Evolutionary conservation across 2,888 invertebrate species (phyloP).

Genomic region (Stictocephala bisonia): DNA sequence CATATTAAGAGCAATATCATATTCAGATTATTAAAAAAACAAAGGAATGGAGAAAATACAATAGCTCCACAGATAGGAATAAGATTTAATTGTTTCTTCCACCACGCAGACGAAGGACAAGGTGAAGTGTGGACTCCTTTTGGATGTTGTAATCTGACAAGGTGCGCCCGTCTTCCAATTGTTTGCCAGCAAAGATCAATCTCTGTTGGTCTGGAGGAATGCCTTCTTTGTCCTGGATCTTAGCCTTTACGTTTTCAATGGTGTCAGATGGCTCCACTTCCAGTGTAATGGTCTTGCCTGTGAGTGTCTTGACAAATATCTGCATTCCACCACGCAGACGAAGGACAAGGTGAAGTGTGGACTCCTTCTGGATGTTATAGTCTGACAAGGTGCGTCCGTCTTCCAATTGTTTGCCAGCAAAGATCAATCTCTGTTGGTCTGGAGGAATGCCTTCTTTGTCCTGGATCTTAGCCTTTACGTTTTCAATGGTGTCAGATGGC

Average conservation of each 20-base stretch:
- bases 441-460: constrained; percentile 73
- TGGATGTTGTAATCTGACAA: constrained; percentile 74
- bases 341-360: constrained; percentile 70
- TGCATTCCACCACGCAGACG: constrained; percentile 72
- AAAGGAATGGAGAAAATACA: too few relatives aligned
- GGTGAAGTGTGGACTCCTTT: constrained; percentile 71
- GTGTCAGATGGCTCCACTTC: constrained; percentile 71
- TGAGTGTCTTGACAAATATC: constrained; percentile 69
- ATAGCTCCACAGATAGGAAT: too few relatives aligned
- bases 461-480: constrained; percentile 71
- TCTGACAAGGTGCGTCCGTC: constrained; percentile 69
- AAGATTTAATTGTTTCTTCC: too few relatives aligned
- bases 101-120: constrained; percentile 68
- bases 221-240: constrained; percentile 71
- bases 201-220: constrained; percentile 73
- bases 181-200: constrained; percentile 72
- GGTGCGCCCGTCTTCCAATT: constrained; percentile 72
- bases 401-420: constrained; percentile 63
- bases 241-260: constrained; percentile 72
- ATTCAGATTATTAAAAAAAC: not conserved
- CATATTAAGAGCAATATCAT: too few relatives aligned
- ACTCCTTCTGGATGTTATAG: constrained; percentile 71
- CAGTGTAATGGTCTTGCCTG: constrained; percentile 67
- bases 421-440: constrained; percentile 68
- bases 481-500: constrained; percentile 72